phyloP scores from a whole-genome alignment of 2,797 vertebrate species.

The Acrossocheilus fasciatus region DNA sequence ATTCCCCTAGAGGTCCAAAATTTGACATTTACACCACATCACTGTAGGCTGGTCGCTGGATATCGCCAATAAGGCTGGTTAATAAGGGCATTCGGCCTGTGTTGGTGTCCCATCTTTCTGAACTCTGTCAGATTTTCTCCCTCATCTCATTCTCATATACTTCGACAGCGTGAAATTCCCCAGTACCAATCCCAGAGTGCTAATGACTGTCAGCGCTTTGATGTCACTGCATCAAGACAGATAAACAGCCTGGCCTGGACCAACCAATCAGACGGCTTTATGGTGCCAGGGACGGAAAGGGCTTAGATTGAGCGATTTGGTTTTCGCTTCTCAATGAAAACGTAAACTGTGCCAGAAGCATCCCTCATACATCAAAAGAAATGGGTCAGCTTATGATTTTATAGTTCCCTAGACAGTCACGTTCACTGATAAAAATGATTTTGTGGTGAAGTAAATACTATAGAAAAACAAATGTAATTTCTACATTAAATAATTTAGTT shows the following conservation, averaged over 20 bases:
- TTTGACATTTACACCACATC: constrained; percentile 52
- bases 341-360: constrained; percentile 50
- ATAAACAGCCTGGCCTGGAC: constrained; percentile 57
- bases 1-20: constrained; percentile 44
- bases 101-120: constrained; percentile 63
- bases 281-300: constrained; percentile 38
- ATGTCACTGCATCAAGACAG: constrained; percentile 57
- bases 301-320: constrained; percentile 55
- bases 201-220: constrained; percentile 58
- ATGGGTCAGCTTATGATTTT: constrained; percentile 44
- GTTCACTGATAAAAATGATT: no score
- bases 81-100: constrained; percentile 52
- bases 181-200: constrained; percentile 49
- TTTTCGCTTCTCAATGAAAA: constrained; percentile 51
- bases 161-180: constrained; percentile 51
- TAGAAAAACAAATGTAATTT: no score
- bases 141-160: constrained; percentile 44
- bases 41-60: constrained; percentile 39
- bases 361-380: constrained; percentile 47
- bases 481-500: no score
- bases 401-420: constrained; percentile 35
- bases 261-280: constrained; percentile 46
- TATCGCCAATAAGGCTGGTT: constrained; percentile 37
- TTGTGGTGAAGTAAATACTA: no score
- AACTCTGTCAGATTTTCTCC: constrained; percentile 54